phyloP scores from a whole-genome alignment of 2,113 vertebrate genomes.

The Todiramphus saurophagus region DNA sequence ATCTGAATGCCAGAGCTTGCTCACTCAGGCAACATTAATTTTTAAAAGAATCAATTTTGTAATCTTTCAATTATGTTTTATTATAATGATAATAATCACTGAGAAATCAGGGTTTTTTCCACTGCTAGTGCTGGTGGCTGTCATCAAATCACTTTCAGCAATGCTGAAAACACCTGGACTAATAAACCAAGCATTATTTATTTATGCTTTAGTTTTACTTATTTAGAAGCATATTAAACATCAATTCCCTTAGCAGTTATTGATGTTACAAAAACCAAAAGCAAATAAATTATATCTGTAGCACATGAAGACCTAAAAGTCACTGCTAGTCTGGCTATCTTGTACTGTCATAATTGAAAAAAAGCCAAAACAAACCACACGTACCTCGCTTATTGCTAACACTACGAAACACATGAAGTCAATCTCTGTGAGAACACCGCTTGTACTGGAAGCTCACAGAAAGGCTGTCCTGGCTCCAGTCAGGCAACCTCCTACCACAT shows the following conservation, averaged over 20 bases:
- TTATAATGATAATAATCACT: constrained; percentile 56
- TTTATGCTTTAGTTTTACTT: constrained; percentile 53
- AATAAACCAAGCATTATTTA: constrained; percentile 67
- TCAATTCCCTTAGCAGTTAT: constrained; percentile 18
- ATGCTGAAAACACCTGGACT: constrained; percentile 44
- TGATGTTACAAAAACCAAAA: constrained; percentile 26
- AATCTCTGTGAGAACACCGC: neutral
- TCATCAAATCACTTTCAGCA: constrained; percentile 30
- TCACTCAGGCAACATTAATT: constrained; percentile 59
- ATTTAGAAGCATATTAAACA: constrained; percentile 51
- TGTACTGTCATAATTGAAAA: neutral
- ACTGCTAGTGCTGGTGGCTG: constrained; percentile 8
- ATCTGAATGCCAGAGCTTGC: neutral
- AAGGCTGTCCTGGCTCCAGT: neutral
- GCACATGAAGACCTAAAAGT: neutral
- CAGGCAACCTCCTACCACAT: neutral
- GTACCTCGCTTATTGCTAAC: neutral
- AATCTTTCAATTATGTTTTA: constrained; percentile 65
- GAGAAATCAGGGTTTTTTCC: neutral
- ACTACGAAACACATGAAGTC: fast-evolving
- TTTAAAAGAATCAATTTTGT: constrained; percentile 70
- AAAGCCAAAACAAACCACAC: neutral
- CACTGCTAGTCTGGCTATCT: neutral
- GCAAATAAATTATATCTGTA: constrained; percentile 10
- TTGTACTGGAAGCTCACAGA: neutral